Evolutionary conservation across 1,140 invertebrate species (phyloP), one percentile per base, ranked within the genome.

Genomic region (Cherax destructor): DNA sequence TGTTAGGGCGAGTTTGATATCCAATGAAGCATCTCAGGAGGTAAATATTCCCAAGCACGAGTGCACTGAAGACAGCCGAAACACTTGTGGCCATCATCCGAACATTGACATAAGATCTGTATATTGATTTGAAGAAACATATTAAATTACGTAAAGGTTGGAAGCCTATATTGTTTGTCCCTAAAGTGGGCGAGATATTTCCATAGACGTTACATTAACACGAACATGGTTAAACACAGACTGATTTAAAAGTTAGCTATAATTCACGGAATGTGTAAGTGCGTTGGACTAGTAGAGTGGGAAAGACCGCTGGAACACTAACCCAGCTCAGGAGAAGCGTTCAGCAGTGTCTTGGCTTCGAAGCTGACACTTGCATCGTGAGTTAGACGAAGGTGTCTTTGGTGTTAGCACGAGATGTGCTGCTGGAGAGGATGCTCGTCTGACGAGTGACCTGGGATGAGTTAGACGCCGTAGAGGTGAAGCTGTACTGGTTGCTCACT

Each of bases 361-460:
- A 78, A 4, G n/a, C 11, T 13, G 6, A 13, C 9, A 7, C 9
- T 50, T 6, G 9, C 4, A 21, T 13, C 49, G 4, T 18, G 18
- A 59, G 24, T 49, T 74, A 85, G 65, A 85, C 83, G 47, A 72
- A 85, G 47, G 83, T 85, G 47, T 85, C 83, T 41, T 76, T 74
- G 83, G 59, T 72, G 16, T 21, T 50, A 7, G 30, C 21, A 18
- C 30, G 41, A 56, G 61, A 65, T 5, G 13, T 41, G 11, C 69
- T 49, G n/a, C 47, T 49, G 9, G 65, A 50, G 10, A 56, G 61
- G n/a, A 50, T 18, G 24, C 83, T 85, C 4, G 69, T 91, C 78
- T 84, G 89, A 1, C 89, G 52, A 1, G 89, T 91, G 56, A 91
- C 83, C 83, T 91, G 89, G 1, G 89, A 85, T 10, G 89, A 78